Conservation (phyloP, 2,888 invertebrate species). For the Deilephila porcellus region DNA sequence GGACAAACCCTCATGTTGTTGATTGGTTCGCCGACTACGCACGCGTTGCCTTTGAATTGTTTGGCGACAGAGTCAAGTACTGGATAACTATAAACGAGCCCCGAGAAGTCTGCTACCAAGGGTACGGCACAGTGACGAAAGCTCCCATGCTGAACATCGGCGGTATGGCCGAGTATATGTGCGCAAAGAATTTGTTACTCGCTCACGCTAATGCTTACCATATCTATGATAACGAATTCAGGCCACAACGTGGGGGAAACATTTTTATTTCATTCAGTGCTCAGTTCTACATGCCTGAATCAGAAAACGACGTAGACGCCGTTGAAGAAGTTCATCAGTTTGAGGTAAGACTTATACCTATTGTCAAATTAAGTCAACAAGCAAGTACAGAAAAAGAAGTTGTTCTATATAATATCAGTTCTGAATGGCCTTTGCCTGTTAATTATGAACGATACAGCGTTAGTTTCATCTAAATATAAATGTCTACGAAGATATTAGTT, state of each 20-base stretch:
- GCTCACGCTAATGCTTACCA: slow-evolving; percentile 81
- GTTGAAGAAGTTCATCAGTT: slow-evolving; percentile 54
- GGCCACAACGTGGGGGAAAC: slow-evolving; percentile 47
- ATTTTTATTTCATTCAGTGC: slow-evolving; percentile 55
- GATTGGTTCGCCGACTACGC: slow-evolving; percentile 77
- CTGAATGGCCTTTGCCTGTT: too few relatives aligned
- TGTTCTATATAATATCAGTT: background rate
- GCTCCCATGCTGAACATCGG: slow-evolving; percentile 59
- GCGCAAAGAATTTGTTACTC: slow-evolving; percentile 70
- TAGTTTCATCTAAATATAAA: too few relatives aligned
- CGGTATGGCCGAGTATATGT: slow-evolving; percentile 74
- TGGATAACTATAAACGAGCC: slow-evolving; percentile 86
- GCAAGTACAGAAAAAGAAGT: background rate
- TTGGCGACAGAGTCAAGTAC: slow-evolving; percentile 73
- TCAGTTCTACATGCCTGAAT: slow-evolving; percentile 57
- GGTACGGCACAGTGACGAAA: slow-evolving; percentile 63
- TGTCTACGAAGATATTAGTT: too few relatives aligned
- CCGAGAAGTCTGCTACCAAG: slow-evolving; percentile 56
- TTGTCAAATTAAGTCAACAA: background rate
- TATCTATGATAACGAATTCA: slow-evolving; percentile 64
- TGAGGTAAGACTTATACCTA: slow-evolving; percentile 44
- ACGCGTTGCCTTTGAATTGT: slow-evolving; percentile 63
- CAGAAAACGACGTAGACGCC: slow-evolving; percentile 60
- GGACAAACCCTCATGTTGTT: slow-evolving; percentile 69
- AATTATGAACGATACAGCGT: too few relatives aligned